phyloP scores from a whole-genome alignment of 2,797 vertebrate species.

The Cyprinella venusta region DNA sequence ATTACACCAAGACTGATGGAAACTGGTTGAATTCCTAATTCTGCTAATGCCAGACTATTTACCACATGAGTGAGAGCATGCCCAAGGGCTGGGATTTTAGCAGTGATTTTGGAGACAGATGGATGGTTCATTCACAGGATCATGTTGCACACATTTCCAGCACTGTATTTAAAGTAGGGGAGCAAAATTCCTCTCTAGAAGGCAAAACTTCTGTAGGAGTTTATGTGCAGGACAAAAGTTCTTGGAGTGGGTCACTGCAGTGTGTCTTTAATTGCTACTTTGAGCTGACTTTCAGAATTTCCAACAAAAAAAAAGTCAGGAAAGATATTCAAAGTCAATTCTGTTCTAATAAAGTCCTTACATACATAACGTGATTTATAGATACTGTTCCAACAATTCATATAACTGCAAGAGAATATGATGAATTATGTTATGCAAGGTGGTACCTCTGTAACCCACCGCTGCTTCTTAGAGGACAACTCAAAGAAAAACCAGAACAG shows the following conservation, averaged over 20 bases:
- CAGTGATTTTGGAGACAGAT: slow-evolving; percentile 55
- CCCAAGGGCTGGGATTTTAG: slow-evolving; percentile 56
- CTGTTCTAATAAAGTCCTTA: slow-evolving; percentile 9
- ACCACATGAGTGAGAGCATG: slow-evolving; percentile 55
- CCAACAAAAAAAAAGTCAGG: slow-evolving; percentile 5
- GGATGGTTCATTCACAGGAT: slow-evolving; percentile 53
- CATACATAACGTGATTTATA: slow-evolving; percentile 38
- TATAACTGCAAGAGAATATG: slow-evolving; percentile 34
- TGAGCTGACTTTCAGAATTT: slow-evolving; percentile 21
- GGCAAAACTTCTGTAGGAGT: not conserved
- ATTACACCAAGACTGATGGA: slow-evolving; percentile 61
- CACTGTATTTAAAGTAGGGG: slow-evolving; percentile 32
- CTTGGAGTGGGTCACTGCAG: slow-evolving; percentile 1
- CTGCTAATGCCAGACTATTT: slow-evolving; percentile 61
- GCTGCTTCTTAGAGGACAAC: slow-evolving; percentile 31
- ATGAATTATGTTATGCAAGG: slow-evolving; percentile 32
- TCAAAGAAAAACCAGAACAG: slow-evolving; percentile 21
- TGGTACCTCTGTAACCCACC: slow-evolving; percentile 38
- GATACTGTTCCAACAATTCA: slow-evolving; percentile 4
- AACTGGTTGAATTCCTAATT: slow-evolving; percentile 62
- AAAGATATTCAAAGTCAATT: slow-evolving; percentile 20
- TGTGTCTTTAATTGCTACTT: slow-evolving; percentile 25
- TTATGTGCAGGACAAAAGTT: slow-evolving; percentile 12
- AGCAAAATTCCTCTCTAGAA: slow-evolving; percentile 35
- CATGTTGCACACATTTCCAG: slow-evolving; percentile 44